Conservation (phyloP, 2,888 invertebrate species). For the Eustalomyia histrio region DNA sequence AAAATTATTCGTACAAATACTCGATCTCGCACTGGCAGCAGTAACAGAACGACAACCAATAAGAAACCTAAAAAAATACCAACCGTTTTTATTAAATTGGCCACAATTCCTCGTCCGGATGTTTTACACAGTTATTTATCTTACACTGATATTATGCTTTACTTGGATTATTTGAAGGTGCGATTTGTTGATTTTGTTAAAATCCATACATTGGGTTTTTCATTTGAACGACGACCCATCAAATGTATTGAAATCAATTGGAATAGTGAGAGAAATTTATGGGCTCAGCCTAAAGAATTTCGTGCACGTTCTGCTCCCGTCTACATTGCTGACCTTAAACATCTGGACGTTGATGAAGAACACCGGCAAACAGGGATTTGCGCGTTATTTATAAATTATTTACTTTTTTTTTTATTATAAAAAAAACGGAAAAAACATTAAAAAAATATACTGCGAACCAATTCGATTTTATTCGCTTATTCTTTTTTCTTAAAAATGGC, state of each 20-base stretch:
- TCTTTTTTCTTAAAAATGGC: too few relatives aligned
- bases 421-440: too few relatives aligned
- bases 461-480: too few relatives aligned
- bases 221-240: conserved; percentile 75
- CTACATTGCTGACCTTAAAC: conserved; percentile 7
- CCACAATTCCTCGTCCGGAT: conserved; percentile 72
- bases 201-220: conserved; percentile 73
- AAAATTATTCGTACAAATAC: neutral
- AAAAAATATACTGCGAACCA: too few relatives aligned
- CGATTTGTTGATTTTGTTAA: conserved; percentile 73
- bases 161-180: conserved; percentile 74
- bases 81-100: conserved; percentile 44
- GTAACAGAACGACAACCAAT: neutral
- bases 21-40: neutral
- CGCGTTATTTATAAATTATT: too few relatives aligned
- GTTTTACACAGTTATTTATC: conserved; percentile 74
- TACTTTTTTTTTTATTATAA: too few relatives aligned
- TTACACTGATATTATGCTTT: conserved; percentile 75
- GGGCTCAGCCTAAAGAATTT: conserved; percentile 57
- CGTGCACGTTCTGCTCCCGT: conserved; percentile 59
- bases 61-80: conserved; percentile 15
- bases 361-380: too few relatives aligned
- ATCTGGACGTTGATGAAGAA: neutral
- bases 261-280: conserved; percentile 70
- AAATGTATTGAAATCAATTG: conserved; percentile 77